These are phyloP conservation scores for Mareca strepera DNA, from an alignment of 2,797 vertebrate genomes.

Conservation along the genomic window DNA sequence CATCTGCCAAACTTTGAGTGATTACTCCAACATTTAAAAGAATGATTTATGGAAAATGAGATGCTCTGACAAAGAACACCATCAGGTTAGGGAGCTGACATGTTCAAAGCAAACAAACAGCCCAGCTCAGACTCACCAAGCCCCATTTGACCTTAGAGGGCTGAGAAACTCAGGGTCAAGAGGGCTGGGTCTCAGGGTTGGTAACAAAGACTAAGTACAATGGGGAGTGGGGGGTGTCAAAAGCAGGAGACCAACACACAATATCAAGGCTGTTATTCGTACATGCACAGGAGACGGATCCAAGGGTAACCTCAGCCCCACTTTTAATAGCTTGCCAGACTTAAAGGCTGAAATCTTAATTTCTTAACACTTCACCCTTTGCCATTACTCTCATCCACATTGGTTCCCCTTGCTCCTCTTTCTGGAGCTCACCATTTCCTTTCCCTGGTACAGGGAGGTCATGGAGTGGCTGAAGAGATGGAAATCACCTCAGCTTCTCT, in stretches of 20 bases:
- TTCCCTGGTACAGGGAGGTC: neutral
- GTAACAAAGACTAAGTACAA: neutral
- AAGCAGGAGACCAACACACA: neutral
- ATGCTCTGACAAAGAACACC: slow-evolving; percentile 18
- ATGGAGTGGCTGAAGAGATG: neutral
- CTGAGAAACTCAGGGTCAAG: neutral
- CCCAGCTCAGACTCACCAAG: neutral
- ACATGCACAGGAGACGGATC: neutral
- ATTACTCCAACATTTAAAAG: slow-evolving; percentile 34
- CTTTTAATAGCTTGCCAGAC: neutral
- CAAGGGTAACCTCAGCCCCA: neutral
- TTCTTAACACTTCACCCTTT: neutral
- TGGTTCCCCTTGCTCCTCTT: neutral
- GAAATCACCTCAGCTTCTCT: neutral
- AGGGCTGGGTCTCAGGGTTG: neutral
- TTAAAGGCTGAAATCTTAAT: neutral
- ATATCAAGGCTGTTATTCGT: neutral
- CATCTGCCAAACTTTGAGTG: neutral
- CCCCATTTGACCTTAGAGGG: neutral
- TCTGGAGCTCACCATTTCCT: neutral
- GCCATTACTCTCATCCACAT: neutral
- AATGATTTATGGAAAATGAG: slow-evolving; percentile 42
- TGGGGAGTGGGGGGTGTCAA: neutral
- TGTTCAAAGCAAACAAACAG: neutral
- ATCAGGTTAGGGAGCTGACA: neutral